Evolutionary conservation across 2,113 vertebrate genomes (phyloP).

Genomic region (Gambusia affinis): DNA sequence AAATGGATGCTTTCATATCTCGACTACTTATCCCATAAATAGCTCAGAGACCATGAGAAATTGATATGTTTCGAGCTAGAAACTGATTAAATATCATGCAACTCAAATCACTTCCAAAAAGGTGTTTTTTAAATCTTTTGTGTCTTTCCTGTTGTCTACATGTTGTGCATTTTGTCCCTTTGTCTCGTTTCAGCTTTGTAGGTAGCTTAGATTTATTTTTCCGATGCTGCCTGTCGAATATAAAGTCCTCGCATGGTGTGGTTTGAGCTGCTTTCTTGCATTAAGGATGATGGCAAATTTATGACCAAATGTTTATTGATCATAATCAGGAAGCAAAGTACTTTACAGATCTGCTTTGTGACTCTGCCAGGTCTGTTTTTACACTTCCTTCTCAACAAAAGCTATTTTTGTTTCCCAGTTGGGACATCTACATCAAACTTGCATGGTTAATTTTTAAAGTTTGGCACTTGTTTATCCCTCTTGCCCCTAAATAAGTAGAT

Average conservation of each 20-base stretch:
- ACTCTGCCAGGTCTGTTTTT: not conserved
- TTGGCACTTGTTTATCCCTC: slow-evolving; percentile 2
- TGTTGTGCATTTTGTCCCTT: not conserved
- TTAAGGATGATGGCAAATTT: not conserved
- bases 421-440: not conserved
- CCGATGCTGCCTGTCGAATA: not conserved
- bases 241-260: not conserved
- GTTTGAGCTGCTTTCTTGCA: not conserved
- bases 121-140: no score
- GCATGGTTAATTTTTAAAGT: not conserved
- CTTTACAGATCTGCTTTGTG: slow-evolving; percentile 13
- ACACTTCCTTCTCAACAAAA: not conserved
- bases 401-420: slow-evolving; percentile 2
- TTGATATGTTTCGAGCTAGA: not conserved
- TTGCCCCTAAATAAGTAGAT: not conserved
- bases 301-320: not conserved
- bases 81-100: not conserved
- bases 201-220: no score
- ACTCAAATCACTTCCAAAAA: not conserved
- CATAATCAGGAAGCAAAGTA: not conserved
- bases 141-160: not conserved
- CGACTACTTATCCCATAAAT: slow-evolving; percentile 31
- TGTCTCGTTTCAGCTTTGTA: not conserved
- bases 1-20: slow-evolving; percentile 34
- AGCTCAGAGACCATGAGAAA: slow-evolving; percentile 21